phyloP scores from a whole-genome alignment of 2,797 vertebrate genomes.

The Urocyon cinereoargenteus region DNA sequence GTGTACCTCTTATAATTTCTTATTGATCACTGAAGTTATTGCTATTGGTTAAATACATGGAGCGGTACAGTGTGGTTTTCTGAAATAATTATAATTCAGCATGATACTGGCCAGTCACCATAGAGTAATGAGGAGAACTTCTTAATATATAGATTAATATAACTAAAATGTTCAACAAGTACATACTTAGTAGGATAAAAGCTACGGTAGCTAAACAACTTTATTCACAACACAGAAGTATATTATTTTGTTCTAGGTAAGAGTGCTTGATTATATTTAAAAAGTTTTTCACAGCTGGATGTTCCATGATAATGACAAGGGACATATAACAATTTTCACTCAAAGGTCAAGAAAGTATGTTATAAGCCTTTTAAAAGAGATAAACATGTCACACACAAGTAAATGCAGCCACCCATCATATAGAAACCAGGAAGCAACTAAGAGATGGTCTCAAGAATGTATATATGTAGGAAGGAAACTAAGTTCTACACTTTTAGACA shows the following conservation, averaged over 20 bases:
- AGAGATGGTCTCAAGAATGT: neutral
- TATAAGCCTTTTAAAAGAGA: constrained; percentile 38
- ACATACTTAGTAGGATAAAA: neutral
- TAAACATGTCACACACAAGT: constrained; percentile 52
- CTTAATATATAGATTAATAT: constrained; percentile 22
- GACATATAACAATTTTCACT: constrained; percentile 57
- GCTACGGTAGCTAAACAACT: neutral
- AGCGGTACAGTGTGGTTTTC: neutral
- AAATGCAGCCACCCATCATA: neutral
- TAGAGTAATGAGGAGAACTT: constrained; percentile 15
- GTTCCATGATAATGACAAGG: constrained; percentile 33
- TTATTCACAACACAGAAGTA: constrained; percentile 36
- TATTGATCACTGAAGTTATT: neutral
- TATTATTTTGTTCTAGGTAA: constrained; percentile 57
- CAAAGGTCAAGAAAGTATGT: constrained; percentile 15
- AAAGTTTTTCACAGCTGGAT: neutral
- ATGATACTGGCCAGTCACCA: neutral
- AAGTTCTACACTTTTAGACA: constrained; percentile 34
- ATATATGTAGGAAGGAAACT: neutral
- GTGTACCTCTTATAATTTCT: neutral
- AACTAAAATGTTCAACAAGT: neutral
- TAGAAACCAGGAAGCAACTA: constrained; percentile 5
- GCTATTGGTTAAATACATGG: neutral
- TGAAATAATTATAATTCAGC: constrained; percentile 14
- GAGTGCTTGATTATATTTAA: constrained; percentile 54